Evolutionary conservation across 2,888 invertebrate species (phyloP).

Genomic region (Caradrina kadenii): DNA sequence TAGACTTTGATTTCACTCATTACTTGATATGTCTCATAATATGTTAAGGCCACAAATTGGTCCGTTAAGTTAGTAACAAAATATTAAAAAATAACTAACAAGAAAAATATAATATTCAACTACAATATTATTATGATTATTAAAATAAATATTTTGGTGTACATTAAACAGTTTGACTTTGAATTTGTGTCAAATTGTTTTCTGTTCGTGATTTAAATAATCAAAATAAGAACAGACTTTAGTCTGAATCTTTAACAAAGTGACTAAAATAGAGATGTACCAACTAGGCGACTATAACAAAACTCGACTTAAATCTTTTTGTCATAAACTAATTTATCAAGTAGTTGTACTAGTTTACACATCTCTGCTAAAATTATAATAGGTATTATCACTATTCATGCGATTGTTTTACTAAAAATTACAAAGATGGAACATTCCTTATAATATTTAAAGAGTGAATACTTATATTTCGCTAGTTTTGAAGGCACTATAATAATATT

Average conservation of each 20-base stretch:
- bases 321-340: constrained; percentile 1
- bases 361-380: constrained; percentile 46
- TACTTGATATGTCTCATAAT: constrained; percentile 68
- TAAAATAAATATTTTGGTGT: constrained; percentile 48
- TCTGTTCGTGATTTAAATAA: constrained; percentile 27
- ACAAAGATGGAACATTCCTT: constrained; percentile 73
- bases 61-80: constrained; percentile 66
- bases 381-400: constrained; percentile 48
- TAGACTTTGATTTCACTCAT: constrained; percentile 66
- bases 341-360: constrained; percentile 26
- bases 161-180: constrained; percentile 34
- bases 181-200: constrained; percentile 23
- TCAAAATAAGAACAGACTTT: constrained; percentile 37
- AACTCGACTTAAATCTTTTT: constrained; percentile 17
- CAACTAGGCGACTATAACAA: constrained; percentile 28
- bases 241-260: constrained; percentile 43
- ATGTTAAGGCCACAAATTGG: constrained; percentile 69
- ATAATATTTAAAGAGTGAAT: constrained; percentile 66
- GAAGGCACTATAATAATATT: constrained; percentile 74
- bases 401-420: constrained; percentile 53
- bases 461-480: constrained; percentile 65
- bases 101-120: constrained; percentile 60
- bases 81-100: constrained; percentile 61
- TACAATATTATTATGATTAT: constrained; percentile 57
- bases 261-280: constrained; percentile 58